Conservation (phyloP, 92 coral and sea anemone species). For the Epizoanthus rinbou region DNA sequence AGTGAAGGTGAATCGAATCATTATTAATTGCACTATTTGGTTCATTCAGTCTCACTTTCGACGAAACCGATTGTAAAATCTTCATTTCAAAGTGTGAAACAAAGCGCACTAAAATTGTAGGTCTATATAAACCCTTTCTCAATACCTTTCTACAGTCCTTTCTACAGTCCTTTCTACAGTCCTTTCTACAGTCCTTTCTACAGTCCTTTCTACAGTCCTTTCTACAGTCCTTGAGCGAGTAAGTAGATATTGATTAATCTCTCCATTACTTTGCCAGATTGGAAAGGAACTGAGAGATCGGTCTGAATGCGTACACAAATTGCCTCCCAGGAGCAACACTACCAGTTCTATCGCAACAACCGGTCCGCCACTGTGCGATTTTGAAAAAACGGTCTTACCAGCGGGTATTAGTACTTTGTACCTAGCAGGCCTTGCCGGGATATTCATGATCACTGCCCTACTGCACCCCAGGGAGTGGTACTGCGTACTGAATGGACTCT, state of each 20-base stretch:
- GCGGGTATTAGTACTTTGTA: constrained; percentile 78
- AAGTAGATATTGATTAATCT: not conserved
- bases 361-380: not conserved
- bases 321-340: not conserved
- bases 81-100: no score
- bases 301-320: not conserved
- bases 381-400: constrained; percentile 46
- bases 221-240: not conserved
- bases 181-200: no score
- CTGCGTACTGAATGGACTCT: constrained; percentile 80
- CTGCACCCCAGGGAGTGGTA: constrained; percentile 82
- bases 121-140: no score
- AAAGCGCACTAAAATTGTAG: no score
- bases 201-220: no score
- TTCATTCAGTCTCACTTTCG: no score
- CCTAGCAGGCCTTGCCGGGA: constrained; percentile 67
- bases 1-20: no score
- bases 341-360: not conserved
- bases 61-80: no score
- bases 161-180: no score
- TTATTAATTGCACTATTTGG: no score
- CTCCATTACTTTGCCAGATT: not conserved
- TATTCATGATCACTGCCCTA: constrained; percentile 71
- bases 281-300: constrained; percentile 37
- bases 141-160: no score